Conservation (phyloP, 2,797 vertebrate species). For the Sebastes ruberrimus region DNA sequence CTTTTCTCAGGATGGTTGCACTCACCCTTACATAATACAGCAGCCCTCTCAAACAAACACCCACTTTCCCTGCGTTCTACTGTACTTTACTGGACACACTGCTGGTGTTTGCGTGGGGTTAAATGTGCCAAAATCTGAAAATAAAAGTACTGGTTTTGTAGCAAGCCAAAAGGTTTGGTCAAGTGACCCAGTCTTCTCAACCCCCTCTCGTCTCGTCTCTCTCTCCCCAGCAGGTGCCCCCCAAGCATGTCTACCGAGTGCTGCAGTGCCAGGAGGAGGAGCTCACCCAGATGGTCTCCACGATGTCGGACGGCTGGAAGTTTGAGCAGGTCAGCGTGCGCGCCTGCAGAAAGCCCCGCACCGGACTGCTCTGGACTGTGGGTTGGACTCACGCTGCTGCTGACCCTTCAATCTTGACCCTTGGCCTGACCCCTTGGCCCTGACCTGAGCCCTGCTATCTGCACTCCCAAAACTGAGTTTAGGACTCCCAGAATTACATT, state of each 20-base stretch:
- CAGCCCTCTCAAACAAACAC: conserved; percentile 39
- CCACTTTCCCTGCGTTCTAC: conserved; percentile 38
- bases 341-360: conserved; percentile 86
- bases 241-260: conserved; percentile 97
- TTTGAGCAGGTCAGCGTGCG: conserved; percentile 96
- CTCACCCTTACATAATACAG: conserved; percentile 60
- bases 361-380: conserved; percentile 89
- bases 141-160: neutral
- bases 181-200: neutral
- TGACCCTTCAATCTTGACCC: conserved; percentile 76
- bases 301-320: conserved; percentile 99
- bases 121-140: neutral
- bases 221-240: conserved; percentile 86
- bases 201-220: neutral
- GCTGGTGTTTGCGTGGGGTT: conserved; percentile 21
- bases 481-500: neutral
- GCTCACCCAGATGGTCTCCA: conserved; percentile 98
- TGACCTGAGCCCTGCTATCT: conserved; percentile 48
- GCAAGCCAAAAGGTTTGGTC: neutral
- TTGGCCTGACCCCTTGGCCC: conserved; percentile 56
- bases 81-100: conserved; percentile 14
- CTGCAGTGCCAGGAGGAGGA: conserved; percentile 98
- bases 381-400: conserved; percentile 86
- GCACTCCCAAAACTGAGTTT: conserved; percentile 27
- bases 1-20: conserved; percentile 33